Evolutionary conservation across 2,113 vertebrate species (phyloP).

Genomic region (Peromyscus maniculatus): DNA sequence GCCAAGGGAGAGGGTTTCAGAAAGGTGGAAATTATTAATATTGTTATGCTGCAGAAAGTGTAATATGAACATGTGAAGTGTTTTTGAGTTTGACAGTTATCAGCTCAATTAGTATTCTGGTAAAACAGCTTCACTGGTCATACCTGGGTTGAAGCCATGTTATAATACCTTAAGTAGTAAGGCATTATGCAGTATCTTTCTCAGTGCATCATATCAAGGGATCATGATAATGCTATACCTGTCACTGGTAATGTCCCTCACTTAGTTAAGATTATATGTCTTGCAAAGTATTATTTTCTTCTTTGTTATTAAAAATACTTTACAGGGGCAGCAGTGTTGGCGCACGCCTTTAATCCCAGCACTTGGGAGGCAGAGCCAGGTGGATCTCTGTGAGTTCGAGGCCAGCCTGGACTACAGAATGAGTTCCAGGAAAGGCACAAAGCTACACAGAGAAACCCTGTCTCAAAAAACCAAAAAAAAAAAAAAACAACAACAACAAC

Average conservation of each 20-base stretch:
- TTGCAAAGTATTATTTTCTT: constrained; percentile 21
- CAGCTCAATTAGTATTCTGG: constrained; percentile 13
- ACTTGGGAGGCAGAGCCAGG: too few relatives aligned
- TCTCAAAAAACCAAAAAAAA: too few relatives aligned
- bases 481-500: too few relatives aligned
- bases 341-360: too few relatives aligned
- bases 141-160: neutral
- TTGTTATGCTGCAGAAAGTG: neutral
- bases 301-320: constrained; percentile 55
- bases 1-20: neutral
- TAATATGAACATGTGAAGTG: constrained; percentile 2
- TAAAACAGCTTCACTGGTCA: neutral
- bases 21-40: neutral
- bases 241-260: neutral
- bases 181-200: neutral
- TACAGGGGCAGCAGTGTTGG: neutral
- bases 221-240: neutral
- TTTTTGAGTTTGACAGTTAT: constrained; percentile 19
- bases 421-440: too few relatives aligned
- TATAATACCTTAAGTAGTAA: constrained; percentile 23
- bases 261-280: neutral
- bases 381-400: too few relatives aligned
- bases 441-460: too few relatives aligned
- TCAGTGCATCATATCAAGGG: neutral
- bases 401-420: too few relatives aligned